Percentiles rank a stretch among this genome's conserved stretches.
These are phyloP conservation scores for Drosophila guanche DNA, from an alignment of 1,140 invertebrate species.

Conservation along the genomic window DNA sequence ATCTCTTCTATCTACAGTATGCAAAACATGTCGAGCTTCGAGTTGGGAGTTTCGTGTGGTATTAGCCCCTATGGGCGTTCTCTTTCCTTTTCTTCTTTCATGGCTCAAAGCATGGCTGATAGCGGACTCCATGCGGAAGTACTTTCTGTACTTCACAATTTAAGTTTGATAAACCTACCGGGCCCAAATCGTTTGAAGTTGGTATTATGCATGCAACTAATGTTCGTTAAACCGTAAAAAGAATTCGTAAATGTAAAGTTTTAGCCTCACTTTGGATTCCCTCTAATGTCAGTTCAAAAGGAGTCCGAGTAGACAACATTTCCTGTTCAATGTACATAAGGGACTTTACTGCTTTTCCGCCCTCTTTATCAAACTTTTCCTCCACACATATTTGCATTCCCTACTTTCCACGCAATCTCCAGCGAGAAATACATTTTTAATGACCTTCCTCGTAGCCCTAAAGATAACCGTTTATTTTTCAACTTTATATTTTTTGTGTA, in stretches of 20 bases:
- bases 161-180: neutral
- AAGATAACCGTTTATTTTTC: constrained; percentile 17
- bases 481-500: constrained; percentile 23
- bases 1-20: constrained; percentile 54
- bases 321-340: neutral
- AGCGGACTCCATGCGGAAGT: constrained; percentile 35
- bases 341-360: neutral
- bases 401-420: neutral
- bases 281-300: neutral
- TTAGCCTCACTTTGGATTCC: neutral
- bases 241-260: neutral
- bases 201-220: constrained; percentile 17
- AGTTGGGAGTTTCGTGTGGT: constrained; percentile 6
- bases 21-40: constrained; percentile 58
- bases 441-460: constrained; percentile 13
- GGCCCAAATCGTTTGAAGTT: constrained; percentile 27
- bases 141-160: constrained; percentile 20
- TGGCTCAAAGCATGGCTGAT: constrained; percentile 32
- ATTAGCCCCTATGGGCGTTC: constrained; percentile 52
- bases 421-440: constrained; percentile 1
- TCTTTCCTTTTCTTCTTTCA: constrained; percentile 33
- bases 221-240: constrained; percentile 17
- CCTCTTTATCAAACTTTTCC: neutral
- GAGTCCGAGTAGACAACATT: neutral
- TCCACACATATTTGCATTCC: neutral